Conservation (phyloP, 2,797 vertebrate species). For the Chloroceryle inda region DNA sequence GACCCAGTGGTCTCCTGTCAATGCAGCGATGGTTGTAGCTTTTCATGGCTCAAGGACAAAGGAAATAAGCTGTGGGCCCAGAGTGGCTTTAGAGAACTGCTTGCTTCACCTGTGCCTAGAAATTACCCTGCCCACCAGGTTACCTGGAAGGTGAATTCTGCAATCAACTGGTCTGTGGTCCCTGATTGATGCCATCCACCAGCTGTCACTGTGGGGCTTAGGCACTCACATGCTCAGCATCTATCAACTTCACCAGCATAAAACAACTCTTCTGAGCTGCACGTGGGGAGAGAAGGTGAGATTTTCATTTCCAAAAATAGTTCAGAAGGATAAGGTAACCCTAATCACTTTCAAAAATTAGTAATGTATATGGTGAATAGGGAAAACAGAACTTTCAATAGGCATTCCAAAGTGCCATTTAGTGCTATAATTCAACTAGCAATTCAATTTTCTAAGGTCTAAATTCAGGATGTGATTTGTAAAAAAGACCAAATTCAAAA, state of each 20-base stretch:
- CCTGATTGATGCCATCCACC: neutral
- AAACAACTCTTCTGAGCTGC: neutral
- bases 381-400: neutral
- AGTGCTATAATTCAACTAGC: slow-evolving; percentile 17
- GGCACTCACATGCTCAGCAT: neutral
- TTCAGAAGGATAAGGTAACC: slow-evolving; percentile 9
- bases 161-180: fast-evolving
- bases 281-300: fast-evolving
- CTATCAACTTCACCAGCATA: fast-evolving
- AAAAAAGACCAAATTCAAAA: slow-evolving; percentile 33
- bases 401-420: slow-evolving; percentile 33
- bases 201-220: neutral
- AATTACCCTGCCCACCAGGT: neutral
- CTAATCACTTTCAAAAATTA: slow-evolving; percentile 27
- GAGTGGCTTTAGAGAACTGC: neutral
- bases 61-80: neutral
- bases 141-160: neutral
- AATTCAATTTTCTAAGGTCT: slow-evolving; percentile 48
- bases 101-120: neutral
- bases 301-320: neutral
- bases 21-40: neutral
- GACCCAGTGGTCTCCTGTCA: neutral
- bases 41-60: neutral
- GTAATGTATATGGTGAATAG: neutral
- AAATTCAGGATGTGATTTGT: slow-evolving; percentile 23